phyloP scores from a whole-genome alignment of 2,888 invertebrate genomes.

The Mythimna ferrago region DNA sequence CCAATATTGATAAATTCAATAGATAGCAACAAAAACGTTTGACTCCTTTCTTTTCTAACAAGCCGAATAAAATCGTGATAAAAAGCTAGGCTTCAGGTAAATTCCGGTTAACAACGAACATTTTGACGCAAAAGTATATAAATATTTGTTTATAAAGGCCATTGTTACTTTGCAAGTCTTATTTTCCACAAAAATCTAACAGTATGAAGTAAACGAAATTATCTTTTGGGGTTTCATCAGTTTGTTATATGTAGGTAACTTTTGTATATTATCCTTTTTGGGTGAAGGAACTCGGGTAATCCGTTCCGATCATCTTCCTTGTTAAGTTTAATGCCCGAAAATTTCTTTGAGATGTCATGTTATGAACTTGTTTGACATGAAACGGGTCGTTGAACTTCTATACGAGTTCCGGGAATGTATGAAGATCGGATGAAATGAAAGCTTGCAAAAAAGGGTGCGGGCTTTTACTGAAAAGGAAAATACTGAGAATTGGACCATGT shows the following conservation, averaged over 20 bases:
- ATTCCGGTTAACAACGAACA: background rate
- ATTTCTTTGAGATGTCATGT: slow-evolving; percentile 30
- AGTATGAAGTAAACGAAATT: slow-evolving; percentile 10
- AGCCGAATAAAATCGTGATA: slow-evolving; percentile 3
- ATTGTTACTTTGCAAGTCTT: slow-evolving; percentile 5
- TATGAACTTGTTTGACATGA: slow-evolving; percentile 32
- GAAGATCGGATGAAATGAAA: slow-evolving; percentile 5
- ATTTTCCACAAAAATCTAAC: slow-evolving; percentile 1
- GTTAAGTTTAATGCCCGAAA: slow-evolving; percentile 37
- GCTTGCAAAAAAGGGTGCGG: background rate
- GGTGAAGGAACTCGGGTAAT: slow-evolving; percentile 44
- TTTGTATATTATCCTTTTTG: slow-evolving; percentile 18
- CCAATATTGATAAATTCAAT: background rate
- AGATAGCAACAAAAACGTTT: background rate
- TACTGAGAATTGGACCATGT: background rate
- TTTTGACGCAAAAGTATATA: background rate
- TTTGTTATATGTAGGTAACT: background rate
- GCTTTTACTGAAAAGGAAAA: background rate
- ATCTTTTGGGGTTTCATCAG: background rate
- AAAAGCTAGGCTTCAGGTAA: background rate
- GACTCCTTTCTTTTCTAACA: background rate
- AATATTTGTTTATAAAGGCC: background rate
- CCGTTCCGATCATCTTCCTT: slow-evolving; percentile 42
- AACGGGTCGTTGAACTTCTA: slow-evolving; percentile 46
- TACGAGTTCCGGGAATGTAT: slow-evolving; percentile 11